Conservation (phyloP, 2,113 vertebrate species). For the Empidonax traillii region DNA sequence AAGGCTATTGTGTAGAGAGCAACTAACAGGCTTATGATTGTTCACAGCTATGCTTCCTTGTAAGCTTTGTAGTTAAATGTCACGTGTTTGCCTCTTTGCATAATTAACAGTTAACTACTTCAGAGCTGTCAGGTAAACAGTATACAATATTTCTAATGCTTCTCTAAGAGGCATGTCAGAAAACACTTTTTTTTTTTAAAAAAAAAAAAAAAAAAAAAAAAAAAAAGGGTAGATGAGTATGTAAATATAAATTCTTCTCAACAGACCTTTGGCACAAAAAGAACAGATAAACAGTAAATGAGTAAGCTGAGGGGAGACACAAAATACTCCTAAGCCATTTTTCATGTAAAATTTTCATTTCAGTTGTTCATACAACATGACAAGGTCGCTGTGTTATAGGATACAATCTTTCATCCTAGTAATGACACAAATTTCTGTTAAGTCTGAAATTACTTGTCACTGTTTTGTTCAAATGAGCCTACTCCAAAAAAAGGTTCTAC, state of each 20-base stretch:
- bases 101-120: neutral
- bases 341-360: neutral
- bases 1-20: neutral
- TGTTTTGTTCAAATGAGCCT: neutral
- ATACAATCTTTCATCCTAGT: neutral
- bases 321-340: neutral
- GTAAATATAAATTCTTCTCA: neutral
- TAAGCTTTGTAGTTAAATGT: neutral
- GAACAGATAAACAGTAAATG: neutral
- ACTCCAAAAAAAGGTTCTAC: neutral
- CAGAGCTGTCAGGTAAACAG: neutral
- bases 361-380: neutral
- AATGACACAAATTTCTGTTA: neutral
- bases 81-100: neutral
- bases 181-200: neutral
- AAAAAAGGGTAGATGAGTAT: neutral
- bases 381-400: neutral
- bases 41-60: neutral
- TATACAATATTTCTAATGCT: neutral
- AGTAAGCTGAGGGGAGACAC: neutral
- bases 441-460: neutral
- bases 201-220: too few species aligned
- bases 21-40: neutral
- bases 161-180: neutral
- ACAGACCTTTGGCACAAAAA: neutral